These are phyloP conservation scores for Hestina assimilis DNA, from an alignment of 1,140 invertebrate species.

Conservation along the genomic window DNA sequence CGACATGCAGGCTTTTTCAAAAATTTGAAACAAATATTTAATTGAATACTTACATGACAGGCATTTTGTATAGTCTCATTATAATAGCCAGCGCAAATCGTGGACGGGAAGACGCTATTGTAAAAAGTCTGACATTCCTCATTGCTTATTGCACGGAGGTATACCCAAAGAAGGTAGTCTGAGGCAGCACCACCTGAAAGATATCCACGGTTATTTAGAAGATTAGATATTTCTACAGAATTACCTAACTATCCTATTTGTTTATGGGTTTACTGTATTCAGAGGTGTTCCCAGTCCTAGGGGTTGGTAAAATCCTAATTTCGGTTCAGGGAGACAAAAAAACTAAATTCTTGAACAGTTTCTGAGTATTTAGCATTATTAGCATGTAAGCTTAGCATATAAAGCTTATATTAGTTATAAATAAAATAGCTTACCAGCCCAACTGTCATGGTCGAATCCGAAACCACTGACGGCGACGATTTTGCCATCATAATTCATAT, in stretches of 20 bases:
- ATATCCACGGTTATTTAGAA: too few species aligned
- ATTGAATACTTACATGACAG: slow-evolving; percentile 37
- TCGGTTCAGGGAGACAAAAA: too few species aligned
- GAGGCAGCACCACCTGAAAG: slow-evolving; percentile 28
- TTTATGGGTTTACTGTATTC: too few species aligned
- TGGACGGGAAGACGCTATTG: slow-evolving; percentile 31
- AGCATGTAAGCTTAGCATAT: too few species aligned
- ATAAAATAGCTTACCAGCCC: not conserved
- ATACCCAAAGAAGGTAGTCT: slow-evolving; percentile 37
- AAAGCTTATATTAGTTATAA: too few species aligned
- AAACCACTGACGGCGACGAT: slow-evolving; percentile 44
- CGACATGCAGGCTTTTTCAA: too few species aligned
- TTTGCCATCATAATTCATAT: slow-evolving; percentile 34
- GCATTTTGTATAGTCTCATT: slow-evolving; percentile 44
- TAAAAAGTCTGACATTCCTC: slow-evolving; percentile 33
- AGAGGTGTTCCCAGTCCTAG: too few species aligned
- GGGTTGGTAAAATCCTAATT: too few species aligned
- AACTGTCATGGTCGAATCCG: slow-evolving; percentile 25
- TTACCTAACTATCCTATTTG: too few species aligned
- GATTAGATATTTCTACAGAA: too few species aligned
- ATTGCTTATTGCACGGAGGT: slow-evolving; percentile 39
- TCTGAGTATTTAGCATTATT: too few species aligned
- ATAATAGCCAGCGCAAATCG: slow-evolving; percentile 45
- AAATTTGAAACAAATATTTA: not conserved
- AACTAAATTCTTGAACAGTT: too few species aligned